Base-by-base conservation (phyloP, 2,113 vertebrate species). In the Globicephala melas region DNA sequence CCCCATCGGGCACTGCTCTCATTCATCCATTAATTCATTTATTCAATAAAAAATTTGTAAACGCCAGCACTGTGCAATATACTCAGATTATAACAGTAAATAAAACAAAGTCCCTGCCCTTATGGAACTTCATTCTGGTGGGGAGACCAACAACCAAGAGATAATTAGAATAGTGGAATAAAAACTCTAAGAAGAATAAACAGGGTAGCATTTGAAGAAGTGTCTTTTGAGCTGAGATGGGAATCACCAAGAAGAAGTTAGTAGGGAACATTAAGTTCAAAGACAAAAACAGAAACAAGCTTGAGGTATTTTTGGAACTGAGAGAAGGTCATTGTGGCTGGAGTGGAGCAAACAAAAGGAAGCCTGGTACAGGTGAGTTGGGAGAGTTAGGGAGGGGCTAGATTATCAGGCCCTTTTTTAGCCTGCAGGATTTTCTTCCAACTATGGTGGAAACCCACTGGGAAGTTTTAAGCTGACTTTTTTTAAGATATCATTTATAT, bases 341-440 rank as follows among this genome's bases (percentile, higher is more conserved):
- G 31, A 31, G 4, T 0, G 4, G 20, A 60, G 21, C 18, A 55
- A 81, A 18, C 2, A 14, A 76, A 21, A 18, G 23, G 21, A 81
- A 73, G 8, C 3, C 0, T 50, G n/a, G 1, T 26, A 6, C 20
- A 13, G 31, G 1, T 10, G 15, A 81, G 9, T 25, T 60, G 6
- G 3, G 44, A 65, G 3, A 58, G 15, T 18, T 1, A 26, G 13
- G 15, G 12, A 76, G 15, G 9, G 0, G 6, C 7, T 62, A 21
- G 20, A 15, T 15, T 15, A 17, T 26, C 6, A 20, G 12, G 26
- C 1, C 3, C 8, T 67, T 44, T 80, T 6, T 80, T 6, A 79
- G 5, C 13, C 38, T 13, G 15, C 12, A 14, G 15, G 15, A 7
- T 36, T 86, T 76, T 20, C 58, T 60, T n/a, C 21, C 31, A 81